A percentile compares a stretch with the other conserved stretches of the same genome.
phyloP scores from a whole-genome alignment of 1,140 invertebrate species.

The Calliphora vicina region DNA sequence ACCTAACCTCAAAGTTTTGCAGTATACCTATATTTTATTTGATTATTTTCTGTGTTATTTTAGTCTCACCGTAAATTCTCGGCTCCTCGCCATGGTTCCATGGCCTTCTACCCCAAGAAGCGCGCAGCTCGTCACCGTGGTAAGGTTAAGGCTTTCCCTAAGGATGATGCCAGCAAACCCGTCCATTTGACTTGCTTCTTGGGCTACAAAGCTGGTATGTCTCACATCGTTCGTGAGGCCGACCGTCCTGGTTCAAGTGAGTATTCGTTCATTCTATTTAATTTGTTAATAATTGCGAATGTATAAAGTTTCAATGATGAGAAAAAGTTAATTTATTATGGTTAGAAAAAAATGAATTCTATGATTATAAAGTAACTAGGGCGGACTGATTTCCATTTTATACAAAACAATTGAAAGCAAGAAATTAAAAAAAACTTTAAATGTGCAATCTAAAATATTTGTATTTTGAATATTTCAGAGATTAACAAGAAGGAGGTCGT shows the following conservation, averaged over 20 bases:
- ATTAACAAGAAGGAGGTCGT: slow-evolving; percentile 99
- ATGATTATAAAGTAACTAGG: slow-evolving; percentile 62
- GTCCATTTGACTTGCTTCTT: slow-evolving; percentile 98
- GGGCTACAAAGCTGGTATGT: slow-evolving; percentile 99
- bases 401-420: not conserved
- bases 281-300: not conserved
- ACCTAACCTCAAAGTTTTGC: slow-evolving; percentile 21
- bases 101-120: slow-evolving; percentile 99
- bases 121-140: slow-evolving; percentile 94
- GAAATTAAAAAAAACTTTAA: not conserved
- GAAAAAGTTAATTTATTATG: slow-evolving; percentile 58
- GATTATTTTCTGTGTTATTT: slow-evolving; percentile 58
- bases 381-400: slow-evolving; percentile 56
- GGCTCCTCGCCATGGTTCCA: slow-evolving; percentile 98
- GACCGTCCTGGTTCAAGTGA: slow-evolving; percentile 99
- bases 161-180: slow-evolving; percentile 95
- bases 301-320: slow-evolving; percentile 52
- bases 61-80: slow-evolving; percentile 99
- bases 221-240: slow-evolving; percentile 98
- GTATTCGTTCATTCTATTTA: slow-evolving; percentile 62
- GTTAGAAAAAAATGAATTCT: slow-evolving; percentile 62
- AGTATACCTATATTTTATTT: not conserved
- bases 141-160: slow-evolving; percentile 99
- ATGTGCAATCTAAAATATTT: not conserved
- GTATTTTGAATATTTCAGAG: slow-evolving; percentile 70